Percentiles rank a stretch among this genome's conserved stretches.
phyloP scores from a whole-genome alignment of 2,797 vertebrate species.

The Phrynocephalus vlangalii region DNA sequence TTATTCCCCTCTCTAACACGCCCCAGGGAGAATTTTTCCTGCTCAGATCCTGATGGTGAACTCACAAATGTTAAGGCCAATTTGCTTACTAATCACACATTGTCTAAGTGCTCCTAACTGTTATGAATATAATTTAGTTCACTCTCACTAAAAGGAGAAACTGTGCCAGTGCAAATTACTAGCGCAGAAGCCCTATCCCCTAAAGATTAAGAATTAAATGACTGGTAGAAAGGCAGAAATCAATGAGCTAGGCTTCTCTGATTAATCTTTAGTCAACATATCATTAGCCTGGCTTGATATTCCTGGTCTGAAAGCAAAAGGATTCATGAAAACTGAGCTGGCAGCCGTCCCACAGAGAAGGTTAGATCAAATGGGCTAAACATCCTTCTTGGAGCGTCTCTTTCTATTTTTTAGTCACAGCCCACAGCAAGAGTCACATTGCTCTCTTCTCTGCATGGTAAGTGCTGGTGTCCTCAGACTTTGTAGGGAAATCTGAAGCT shows the following conservation, averaged over 20 bases:
- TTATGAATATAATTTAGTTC: background rate
- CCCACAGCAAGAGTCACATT: background rate
- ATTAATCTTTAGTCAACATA: background rate
- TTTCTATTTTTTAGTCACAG: background rate
- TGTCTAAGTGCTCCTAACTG: background rate
- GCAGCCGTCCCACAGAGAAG: background rate
- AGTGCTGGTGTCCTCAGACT: background rate
- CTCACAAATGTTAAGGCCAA: background rate
- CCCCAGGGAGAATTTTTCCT: background rate
- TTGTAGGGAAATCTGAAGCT: no score
- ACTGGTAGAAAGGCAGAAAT: background rate
- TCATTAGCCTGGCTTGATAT: background rate
- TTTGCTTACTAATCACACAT: background rate
- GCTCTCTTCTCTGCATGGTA: background rate
- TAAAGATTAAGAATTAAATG: background rate
- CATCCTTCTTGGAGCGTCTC: background rate
- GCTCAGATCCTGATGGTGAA: background rate
- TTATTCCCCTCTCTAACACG: background rate
- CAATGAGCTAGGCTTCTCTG: background rate
- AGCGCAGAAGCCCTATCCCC: background rate
- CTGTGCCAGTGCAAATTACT: background rate
- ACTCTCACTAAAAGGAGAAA: background rate
- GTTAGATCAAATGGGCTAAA: slow-evolving; percentile 1
- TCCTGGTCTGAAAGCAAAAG: background rate
- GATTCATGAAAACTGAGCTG: background rate